A percentile compares a stretch with the other conserved stretches of the same genome.
Evolutionary conservation across 1,140 invertebrate species (phyloP).

Genomic region (Hyphantria cunea): DNA sequence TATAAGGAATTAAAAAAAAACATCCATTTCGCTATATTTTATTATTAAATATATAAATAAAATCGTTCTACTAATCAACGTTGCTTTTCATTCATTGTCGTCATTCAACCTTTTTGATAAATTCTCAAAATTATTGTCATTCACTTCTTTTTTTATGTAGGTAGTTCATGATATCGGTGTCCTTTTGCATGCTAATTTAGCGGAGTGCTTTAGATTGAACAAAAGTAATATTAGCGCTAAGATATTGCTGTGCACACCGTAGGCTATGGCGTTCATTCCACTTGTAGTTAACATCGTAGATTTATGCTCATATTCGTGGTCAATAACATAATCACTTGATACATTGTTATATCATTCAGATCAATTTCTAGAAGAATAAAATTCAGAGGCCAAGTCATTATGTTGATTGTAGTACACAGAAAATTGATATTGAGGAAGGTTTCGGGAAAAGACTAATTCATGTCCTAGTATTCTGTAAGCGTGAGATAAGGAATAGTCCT

Average conservation of each 20-base stretch:
- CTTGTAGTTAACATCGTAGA: not conserved
- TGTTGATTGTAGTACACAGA: too few relatives aligned
- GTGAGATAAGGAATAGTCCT: too few relatives aligned
- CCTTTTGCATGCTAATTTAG: slow-evolving; percentile 72
- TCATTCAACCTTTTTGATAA: slow-evolving; percentile 44
- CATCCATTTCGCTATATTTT: slow-evolving; percentile 58
- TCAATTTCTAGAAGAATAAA: not conserved
- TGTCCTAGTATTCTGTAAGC: too few relatives aligned
- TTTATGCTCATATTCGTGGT: not conserved
- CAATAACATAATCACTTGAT: too few relatives aligned
- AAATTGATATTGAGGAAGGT: too few relatives aligned
- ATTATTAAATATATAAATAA: slow-evolving; percentile 70
- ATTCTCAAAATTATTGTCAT: slow-evolving; percentile 66
- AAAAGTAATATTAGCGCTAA: slow-evolving; percentile 11
- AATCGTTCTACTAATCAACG: slow-evolving; percentile 59
- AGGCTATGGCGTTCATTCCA: not conserved
- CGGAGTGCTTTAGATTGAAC: slow-evolving; percentile 7
- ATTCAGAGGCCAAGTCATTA: too few relatives aligned
- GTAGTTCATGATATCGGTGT: slow-evolving; percentile 47
- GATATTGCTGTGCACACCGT: slow-evolving; percentile 13
- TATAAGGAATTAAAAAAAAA: slow-evolving; percentile 65
- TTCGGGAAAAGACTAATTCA: too few relatives aligned
- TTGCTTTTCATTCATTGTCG: slow-evolving; percentile 78
- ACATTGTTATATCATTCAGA: not conserved
- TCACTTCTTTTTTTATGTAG: slow-evolving; percentile 72